A percentile compares a stretch with the other conserved stretches of the same genome.
Evolutionary conservation across 1,140 invertebrate species (phyloP).

Genomic region (Acromyrmex heyeri): DNA sequence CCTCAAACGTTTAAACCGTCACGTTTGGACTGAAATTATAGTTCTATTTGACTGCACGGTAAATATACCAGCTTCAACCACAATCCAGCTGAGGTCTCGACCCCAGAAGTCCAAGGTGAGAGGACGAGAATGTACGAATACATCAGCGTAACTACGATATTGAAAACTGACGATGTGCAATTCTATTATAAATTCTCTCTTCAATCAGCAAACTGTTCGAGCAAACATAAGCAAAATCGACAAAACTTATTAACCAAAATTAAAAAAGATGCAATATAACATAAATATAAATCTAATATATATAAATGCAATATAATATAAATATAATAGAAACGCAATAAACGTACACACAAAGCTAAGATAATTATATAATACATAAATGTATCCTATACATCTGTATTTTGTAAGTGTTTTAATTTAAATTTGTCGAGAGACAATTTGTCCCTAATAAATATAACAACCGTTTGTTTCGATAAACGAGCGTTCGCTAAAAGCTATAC

Average conservation of each 20-base stretch:
- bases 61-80: conserved; percentile 1
- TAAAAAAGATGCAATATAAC: background rate
- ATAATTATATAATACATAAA: background rate
- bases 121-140: background rate
- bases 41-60: background rate
- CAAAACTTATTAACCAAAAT: background rate
- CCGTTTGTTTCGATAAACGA: background rate
- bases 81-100: background rate
- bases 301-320: background rate
- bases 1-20: background rate
- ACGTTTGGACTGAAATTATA: conserved; percentile 36
- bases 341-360: background rate
- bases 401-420: background rate
- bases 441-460: background rate
- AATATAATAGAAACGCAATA: background rate
- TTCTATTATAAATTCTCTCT: background rate
- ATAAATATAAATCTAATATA: background rate
- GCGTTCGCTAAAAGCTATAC: background rate
- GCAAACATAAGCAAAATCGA: no score
- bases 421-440: background rate
- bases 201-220: background rate
- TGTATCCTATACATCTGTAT: background rate
- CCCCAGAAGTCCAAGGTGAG: conserved; percentile 35
- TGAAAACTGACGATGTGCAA: no score
- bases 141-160: conserved; percentile 48